These are phyloP conservation scores for Acanthosepion lycidas DNA, from an alignment of 2,888 invertebrate species.

Conservation along the genomic window DNA sequence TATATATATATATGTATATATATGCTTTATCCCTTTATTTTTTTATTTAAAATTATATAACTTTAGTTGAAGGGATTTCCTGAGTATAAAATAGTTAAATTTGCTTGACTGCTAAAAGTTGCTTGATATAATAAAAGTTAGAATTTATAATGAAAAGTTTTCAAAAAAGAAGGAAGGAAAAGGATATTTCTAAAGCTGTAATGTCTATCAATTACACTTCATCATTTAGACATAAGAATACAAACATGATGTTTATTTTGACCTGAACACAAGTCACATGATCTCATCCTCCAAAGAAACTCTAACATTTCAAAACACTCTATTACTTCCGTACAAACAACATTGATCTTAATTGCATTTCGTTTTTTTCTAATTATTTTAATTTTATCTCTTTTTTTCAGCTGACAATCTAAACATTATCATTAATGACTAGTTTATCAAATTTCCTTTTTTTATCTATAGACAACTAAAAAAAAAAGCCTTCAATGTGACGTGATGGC, in stretches of 20 bases:
- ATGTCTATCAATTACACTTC: no score
- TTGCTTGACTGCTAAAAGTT: no score
- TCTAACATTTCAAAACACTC: background rate
- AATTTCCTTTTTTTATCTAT: background rate
- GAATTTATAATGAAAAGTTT: no score
- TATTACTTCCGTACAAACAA: background rate
- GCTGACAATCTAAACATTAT: slow-evolving; percentile 16
- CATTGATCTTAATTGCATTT: no score
- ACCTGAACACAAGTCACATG: background rate
- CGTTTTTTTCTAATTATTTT: background rate
- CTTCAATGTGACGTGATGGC: background rate
- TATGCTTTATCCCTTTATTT: no score
- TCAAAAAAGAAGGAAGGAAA: no score
- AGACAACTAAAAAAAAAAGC: background rate
- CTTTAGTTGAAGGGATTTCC: no score
- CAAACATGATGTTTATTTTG: background rate
- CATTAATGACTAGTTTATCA: background rate
- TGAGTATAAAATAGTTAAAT: no score
- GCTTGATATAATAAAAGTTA: no score
- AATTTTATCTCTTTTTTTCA: background rate
- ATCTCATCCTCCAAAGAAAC: background rate
- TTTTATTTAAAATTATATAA: no score
- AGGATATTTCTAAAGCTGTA: no score
- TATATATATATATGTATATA: no score
- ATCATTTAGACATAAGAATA: background rate